Evolutionary conservation across 2,113 vertebrate genomes (phyloP), one percentile per base, ranked within the genome.

Genomic region (Amphilophus citrinellus): DNA sequence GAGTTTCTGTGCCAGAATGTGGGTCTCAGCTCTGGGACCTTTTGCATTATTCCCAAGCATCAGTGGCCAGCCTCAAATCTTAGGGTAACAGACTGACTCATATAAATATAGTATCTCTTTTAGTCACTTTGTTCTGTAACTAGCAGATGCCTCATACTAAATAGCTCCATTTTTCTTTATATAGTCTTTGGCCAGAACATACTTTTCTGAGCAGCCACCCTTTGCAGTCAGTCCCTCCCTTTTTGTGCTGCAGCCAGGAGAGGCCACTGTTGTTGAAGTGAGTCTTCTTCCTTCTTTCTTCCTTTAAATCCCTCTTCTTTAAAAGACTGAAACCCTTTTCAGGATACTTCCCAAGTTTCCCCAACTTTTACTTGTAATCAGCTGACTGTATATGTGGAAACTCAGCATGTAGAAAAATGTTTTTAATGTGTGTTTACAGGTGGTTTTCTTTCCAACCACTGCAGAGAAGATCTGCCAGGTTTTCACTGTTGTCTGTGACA

Each of bases 401-500:
- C 24, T 56, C 3, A 73, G 47, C 2, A 35, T 73, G 10, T 35
- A 35, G n/a, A 71, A 20, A 53, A 73, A 56, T 2, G 1, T 17
- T 37, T 0, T 82, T 1, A 59, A 18, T 65, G 50, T 71, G 44
- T 76, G 58, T 86, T 93, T 88, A 27, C 87, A 99, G 98, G 95
- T 98, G 18, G 58, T 95, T 75, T 99, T 99, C 94, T 96, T 97
- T 76, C 98, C 98, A 20, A 94, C 57, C 4, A 77, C 78, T 53
- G 85, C 95, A 7, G 97, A 95, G 73, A 93, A 53, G 71, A 94
- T 86, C 7, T 76, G 94, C 57, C 94, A 96, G 86, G 91, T 76
- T 39, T 99, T 97, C 79, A 90, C 95, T 35, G 37, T 99, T 2
- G 91, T 96, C 37, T 98, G 97, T 89, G 97, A 99, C 95, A 97